phyloP scores from a whole-genome alignment of 37 sponge, comb jelly and placozoan genomes.

The Theonella swinhoei region DNA sequence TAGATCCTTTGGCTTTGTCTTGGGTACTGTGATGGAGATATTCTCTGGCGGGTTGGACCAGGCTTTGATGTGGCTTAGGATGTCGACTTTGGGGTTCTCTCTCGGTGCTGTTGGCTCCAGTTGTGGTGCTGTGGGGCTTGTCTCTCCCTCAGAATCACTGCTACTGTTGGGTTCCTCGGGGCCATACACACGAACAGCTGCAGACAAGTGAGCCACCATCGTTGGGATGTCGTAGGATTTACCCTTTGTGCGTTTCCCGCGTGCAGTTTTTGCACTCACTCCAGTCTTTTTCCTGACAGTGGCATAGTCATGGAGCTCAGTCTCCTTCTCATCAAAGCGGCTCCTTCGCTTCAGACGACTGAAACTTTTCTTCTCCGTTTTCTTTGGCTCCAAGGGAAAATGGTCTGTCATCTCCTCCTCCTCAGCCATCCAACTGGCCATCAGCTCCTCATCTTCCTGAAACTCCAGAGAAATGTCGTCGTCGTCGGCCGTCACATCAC shows the following conservation, averaged over 20 bases:
- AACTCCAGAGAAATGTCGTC: constrained; percentile 11
- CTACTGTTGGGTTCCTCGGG: not conserved
- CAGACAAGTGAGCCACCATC: constrained; percentile 54
- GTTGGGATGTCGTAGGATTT: constrained; percentile 59
- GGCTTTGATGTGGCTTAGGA: not conserved
- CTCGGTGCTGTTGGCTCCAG: not conserved
- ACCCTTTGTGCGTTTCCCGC: constrained; percentile 25
- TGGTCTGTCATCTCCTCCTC: constrained; percentile 13
- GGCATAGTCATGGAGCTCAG: constrained; percentile 36
- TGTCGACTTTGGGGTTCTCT: not conserved
- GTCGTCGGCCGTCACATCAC: constrained; percentile 13
- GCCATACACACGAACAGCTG: constrained; percentile 2
- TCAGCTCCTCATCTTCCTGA: not conserved
- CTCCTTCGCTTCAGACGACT: constrained; percentile 38
- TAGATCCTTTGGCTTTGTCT: not conserved
- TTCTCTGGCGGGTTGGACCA: not conserved
- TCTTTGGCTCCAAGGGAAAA: not conserved
- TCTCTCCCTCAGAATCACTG: constrained; percentile 34
- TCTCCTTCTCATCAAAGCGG: constrained; percentile 34
- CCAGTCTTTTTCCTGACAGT: constrained; percentile 15
- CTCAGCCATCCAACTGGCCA: constrained; percentile 2
- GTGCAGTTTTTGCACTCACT: constrained; percentile 26
- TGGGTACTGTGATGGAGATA: not conserved
- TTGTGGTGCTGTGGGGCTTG: not conserved
- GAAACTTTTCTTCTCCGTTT: not conserved